Evolutionary conservation across 2,888 invertebrate genomes (phyloP), one percentile per base, ranked within the genome.

Genomic region (Automeris io): DNA sequence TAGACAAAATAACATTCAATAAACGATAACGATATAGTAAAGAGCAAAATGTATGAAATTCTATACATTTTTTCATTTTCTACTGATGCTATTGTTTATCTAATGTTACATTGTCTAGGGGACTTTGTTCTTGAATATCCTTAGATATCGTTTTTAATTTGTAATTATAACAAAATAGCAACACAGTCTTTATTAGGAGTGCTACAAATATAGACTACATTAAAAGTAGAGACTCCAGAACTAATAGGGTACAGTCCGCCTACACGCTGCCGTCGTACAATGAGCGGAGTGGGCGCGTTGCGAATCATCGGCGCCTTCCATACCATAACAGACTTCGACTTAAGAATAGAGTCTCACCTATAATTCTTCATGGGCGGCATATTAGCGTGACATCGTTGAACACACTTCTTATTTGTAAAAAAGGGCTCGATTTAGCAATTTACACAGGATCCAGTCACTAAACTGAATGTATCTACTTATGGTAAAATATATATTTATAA

Each of bases 271-370:
- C 45, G 47, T 45, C 50, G 49, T 47, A 59, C 61, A 64, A 65
- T 70, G 55, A 40, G 45, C 34, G 55, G 46, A 42, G 74, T 63
- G 61, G 65, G 62, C 53, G 71, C 65, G 57, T 61, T 49, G 58
- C 72, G 62, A 72, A 71, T 69, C 51, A 40, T 43, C 62, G 68
- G 70, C 70, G 75, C 69, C 69, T 56, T 49, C 53, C 51, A 54
- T 47, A 47, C 63, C 61, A 57, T 66, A 63, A 59, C 57, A 40
- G 59, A 53, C 49, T 58, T 51, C 54, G 55, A 52, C 57, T 60
- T 51, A 53, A 56, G 52, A 61, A 61, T 49, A 51, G 47, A 54
- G 54, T 45, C 48, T 49, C 46, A 48, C 42, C 42, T 40, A 39
- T 41, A 47, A 46, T 43, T 47, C 57, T 58, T 60, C 39, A 29